Evolutionary conservation across 2,797 vertebrate species (phyloP).

Genomic region (Gallirallus australis): DNA sequence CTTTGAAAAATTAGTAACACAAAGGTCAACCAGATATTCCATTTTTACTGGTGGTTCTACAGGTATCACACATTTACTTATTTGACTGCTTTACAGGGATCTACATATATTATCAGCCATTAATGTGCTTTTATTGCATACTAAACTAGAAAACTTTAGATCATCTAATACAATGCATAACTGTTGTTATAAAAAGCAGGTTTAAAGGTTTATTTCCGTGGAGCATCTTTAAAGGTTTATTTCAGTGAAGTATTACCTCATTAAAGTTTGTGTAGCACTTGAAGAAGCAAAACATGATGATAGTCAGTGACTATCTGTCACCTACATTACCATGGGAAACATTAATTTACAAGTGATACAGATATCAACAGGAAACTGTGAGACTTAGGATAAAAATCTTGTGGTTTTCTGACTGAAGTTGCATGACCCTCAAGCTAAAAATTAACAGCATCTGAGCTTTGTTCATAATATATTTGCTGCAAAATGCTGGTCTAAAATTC

Average conservation of each 20-base stretch:
- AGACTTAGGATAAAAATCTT: neutral
- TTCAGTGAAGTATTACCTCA: neutral
- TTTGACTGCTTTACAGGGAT: neutral
- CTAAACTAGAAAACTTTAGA: neutral
- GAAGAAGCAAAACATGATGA: neutral
- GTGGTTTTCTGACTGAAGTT: neutral
- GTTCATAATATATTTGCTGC: neutral
- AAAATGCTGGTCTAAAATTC: neutral
- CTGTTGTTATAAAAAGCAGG: neutral
- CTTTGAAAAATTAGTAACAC: neutral
- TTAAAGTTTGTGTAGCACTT: neutral
- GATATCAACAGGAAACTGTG: neutral
- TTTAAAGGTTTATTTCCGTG: neutral
- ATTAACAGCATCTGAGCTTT: neutral
- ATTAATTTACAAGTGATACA: neutral
- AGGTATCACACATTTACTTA: neutral
- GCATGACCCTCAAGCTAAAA: neutral
- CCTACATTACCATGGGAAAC: neutral
- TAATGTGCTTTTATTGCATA: neutral
- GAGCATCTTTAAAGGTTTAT: neutral
- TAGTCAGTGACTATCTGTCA: neutral
- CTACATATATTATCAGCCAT: neutral
- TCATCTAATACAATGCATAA: neutral
- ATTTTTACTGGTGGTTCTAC: neutral
- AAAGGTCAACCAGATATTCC: neutral